phyloP scores from a whole-genome alignment of 2,888 invertebrate species.

The Kryphioiulus occultus region DNA sequence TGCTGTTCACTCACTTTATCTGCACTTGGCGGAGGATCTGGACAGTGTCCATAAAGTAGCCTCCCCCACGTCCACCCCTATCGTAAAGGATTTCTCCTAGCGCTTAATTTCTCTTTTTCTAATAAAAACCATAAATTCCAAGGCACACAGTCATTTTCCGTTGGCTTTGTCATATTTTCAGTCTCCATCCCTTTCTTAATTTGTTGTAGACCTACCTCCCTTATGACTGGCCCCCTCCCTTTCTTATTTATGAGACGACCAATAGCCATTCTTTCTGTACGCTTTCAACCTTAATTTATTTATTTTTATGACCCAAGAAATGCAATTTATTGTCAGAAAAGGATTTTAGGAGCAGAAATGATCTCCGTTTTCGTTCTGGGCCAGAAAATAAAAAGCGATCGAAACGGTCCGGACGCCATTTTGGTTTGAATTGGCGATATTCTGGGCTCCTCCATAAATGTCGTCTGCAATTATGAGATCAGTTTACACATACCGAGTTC shows the following conservation, averaged over 20 bases:
- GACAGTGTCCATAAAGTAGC: background rate
- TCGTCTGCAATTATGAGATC: background rate
- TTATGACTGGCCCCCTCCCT: background rate
- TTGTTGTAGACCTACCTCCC: background rate
- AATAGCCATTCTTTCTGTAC: slow-evolving; percentile 23
- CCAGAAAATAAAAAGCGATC: background rate
- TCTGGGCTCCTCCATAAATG: background rate
- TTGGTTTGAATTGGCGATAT: background rate
- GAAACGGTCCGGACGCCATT: background rate
- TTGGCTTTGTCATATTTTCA: slow-evolving; percentile 23
- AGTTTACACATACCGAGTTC: too few species aligned
- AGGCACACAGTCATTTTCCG: background rate
- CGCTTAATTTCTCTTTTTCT: background rate
- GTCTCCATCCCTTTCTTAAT: background rate
- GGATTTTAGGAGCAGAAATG: background rate
- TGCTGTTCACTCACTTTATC: background rate
- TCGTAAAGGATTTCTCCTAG: background rate
- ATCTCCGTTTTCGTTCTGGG: background rate
- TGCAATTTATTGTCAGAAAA: slow-evolving; percentile 7
- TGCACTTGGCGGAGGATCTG: background rate
- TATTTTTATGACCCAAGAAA: slow-evolving; percentile 16
- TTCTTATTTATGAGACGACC: background rate
- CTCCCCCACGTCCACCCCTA: background rate
- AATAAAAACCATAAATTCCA: background rate
- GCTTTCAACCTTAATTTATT: slow-evolving; percentile 23